Evolutionary conservation across 2,797 vertebrate genomes (phyloP).

Genomic region (Nyctalus aviator): DNA sequence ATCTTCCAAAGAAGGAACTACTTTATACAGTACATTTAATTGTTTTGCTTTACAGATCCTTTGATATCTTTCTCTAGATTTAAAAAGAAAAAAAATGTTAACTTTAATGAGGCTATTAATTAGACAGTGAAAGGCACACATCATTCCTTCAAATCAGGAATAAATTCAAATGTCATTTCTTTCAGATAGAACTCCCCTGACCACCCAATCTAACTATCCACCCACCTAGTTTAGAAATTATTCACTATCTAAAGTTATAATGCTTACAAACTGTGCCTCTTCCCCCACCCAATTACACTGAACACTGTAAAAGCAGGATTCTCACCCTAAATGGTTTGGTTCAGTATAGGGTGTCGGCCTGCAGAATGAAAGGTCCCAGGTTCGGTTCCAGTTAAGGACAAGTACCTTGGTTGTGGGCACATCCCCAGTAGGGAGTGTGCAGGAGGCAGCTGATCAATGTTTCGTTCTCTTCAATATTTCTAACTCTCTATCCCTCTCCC

Average conservation of each 20-base stretch:
- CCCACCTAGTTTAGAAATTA: background rate
- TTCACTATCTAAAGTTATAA: constrained; percentile 27
- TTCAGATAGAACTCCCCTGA: constrained; percentile 24
- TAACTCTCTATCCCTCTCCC: too few relatives aligned
- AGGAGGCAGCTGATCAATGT: too few relatives aligned
- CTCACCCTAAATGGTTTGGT: background rate
- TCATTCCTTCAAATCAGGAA: background rate
- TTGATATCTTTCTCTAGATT: constrained; percentile 44
- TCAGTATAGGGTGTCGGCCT: too few relatives aligned
- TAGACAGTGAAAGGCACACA: background rate
- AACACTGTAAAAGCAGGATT: background rate
- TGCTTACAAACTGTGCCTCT: background rate
- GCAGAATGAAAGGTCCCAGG: too few relatives aligned
- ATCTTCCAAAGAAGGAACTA: constrained; percentile 34
- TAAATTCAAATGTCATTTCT: constrained; percentile 4
- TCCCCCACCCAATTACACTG: background rate
- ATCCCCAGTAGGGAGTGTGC: too few relatives aligned
- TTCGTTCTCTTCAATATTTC: too few relatives aligned
- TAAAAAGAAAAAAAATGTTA: background rate
- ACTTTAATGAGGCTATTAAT: constrained; percentile 59
- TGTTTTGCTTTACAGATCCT: constrained; percentile 44
- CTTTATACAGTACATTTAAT: constrained; percentile 11
- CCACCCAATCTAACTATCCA: background rate
- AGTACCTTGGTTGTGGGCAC: too few relatives aligned
- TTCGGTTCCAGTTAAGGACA: too few relatives aligned